A percentile compares a stretch with the other conserved stretches of the same genome.
phyloP scores from a whole-genome alignment of 1,140 invertebrate species.

The Sycophaga agraensis region DNA sequence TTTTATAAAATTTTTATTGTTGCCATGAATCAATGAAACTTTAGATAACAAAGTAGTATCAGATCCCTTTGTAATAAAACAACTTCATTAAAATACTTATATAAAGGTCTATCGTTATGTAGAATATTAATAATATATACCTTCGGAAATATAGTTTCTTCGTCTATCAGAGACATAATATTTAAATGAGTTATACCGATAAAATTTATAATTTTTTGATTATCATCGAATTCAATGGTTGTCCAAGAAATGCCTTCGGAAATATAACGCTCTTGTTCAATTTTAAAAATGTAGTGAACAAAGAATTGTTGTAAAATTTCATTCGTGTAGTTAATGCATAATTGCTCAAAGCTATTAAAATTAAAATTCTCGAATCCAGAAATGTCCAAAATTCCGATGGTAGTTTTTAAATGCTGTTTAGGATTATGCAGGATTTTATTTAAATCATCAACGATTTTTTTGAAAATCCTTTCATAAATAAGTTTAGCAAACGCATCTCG shows the following conservation, averaged over 20 bases:
- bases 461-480: slow-evolving; percentile 95
- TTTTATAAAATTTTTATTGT: slow-evolving; percentile 92
- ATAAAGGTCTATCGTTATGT: no score
- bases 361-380: slow-evolving; percentile 99
- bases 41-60: slow-evolving; percentile 97
- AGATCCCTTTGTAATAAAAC: slow-evolving; percentile 70
- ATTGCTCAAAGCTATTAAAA: slow-evolving; percentile 98
- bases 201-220: slow-evolving; percentile 95
- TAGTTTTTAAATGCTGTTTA: slow-evolving; percentile 73
- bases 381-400: slow-evolving; percentile 97
- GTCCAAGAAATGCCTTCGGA: slow-evolving; percentile 97
- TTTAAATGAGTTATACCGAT: slow-evolving; percentile 97
- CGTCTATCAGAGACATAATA: slow-evolving; percentile 98
- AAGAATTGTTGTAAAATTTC: slow-evolving; percentile 99
- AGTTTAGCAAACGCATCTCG: slow-evolving; percentile 98
- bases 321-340: slow-evolving; percentile 99
- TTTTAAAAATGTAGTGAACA: slow-evolving; percentile 97
- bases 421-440: slow-evolving; percentile 94
- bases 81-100: no score
- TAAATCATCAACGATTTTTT: slow-evolving; percentile 97
- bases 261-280: slow-evolving; percentile 99
- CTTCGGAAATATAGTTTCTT: slow-evolving; percentile 98
- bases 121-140: slow-evolving; percentile 46
- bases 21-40: slow-evolving; percentile 91
- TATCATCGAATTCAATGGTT: slow-evolving; percentile 98